Evolutionary conservation across 2,888 invertebrate genomes (phyloP).

Genomic region (Willowsia nigromaculata): DNA sequence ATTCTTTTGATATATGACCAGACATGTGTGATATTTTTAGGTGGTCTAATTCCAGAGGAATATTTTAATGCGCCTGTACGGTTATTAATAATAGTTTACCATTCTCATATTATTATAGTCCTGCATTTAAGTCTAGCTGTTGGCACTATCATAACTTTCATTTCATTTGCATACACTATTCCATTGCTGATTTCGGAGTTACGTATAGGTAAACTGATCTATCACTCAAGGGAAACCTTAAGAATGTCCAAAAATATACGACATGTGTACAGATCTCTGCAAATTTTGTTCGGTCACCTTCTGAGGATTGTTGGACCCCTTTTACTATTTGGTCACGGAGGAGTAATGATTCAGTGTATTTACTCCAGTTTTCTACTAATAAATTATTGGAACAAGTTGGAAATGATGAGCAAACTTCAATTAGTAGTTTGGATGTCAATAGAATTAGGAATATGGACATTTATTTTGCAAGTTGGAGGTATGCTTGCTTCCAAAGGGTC

Average conservation of each 20-base stretch:
- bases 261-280: background rate
- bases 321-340: background rate
- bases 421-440: background rate
- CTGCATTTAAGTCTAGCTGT: background rate
- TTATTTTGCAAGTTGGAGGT: background rate
- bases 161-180: background rate
- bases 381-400: background rate
- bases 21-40: background rate
- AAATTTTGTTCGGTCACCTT: background rate
- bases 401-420: background rate
- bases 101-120: background rate
- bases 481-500: background rate
- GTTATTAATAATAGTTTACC: background rate
- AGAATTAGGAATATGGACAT: background rate
- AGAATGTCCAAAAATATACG: background rate
- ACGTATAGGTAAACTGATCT: background rate
- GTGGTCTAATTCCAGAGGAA: background rate
- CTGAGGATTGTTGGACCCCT: background rate
- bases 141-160: background rate
- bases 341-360: background rate
- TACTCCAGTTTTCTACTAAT: conserved; percentile 14
- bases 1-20: conserved; percentile 20
- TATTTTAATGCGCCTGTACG: background rate
- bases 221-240: background rate
- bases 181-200: background rate